phyloP scores from a whole-genome alignment of 2,797 vertebrate genomes.

The Myripristis murdjan region DNA sequence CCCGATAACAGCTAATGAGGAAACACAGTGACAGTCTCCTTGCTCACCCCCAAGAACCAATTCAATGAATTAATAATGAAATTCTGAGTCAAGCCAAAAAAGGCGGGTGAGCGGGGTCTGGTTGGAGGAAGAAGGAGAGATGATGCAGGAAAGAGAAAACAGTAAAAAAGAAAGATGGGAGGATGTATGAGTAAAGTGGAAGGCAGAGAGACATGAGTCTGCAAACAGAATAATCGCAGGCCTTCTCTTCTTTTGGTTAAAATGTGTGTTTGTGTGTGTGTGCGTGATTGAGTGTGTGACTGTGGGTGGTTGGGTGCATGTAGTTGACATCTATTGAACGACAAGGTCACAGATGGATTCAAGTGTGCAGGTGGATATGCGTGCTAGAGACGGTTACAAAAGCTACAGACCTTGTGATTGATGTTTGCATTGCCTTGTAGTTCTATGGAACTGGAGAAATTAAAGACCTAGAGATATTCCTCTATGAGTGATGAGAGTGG shows the following conservation, averaged over 20 bases:
- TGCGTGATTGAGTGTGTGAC: not conserved
- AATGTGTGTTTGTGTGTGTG: conserved; percentile 4
- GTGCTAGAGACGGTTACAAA: no score
- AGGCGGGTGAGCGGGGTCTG: not conserved
- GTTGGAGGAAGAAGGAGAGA: not conserved
- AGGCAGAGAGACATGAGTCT: no score
- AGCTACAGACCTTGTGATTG: no score
- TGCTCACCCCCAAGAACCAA: conserved; percentile 46
- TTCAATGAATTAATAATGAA: conserved; percentile 55
- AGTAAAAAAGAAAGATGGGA: not conserved
- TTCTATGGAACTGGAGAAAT: no score
- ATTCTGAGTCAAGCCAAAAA: conserved; percentile 45
- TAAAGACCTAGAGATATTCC: no score
- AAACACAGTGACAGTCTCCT: conserved; percentile 51
- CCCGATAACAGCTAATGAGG: conserved; percentile 74
- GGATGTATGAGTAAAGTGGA: not conserved
- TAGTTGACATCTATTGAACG: no score
- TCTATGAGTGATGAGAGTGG: no score
- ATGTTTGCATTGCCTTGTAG: no score
- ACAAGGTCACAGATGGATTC: no score
- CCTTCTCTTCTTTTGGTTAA: not conserved
- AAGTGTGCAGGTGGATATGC: no score
- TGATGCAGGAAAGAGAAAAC: no score
- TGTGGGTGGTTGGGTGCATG: no score
- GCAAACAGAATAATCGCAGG: conserved; percentile 19